phyloP scores from a whole-genome alignment of 37 sponge, comb jelly and placozoan genomes.

The Geodia barretti region DNA sequence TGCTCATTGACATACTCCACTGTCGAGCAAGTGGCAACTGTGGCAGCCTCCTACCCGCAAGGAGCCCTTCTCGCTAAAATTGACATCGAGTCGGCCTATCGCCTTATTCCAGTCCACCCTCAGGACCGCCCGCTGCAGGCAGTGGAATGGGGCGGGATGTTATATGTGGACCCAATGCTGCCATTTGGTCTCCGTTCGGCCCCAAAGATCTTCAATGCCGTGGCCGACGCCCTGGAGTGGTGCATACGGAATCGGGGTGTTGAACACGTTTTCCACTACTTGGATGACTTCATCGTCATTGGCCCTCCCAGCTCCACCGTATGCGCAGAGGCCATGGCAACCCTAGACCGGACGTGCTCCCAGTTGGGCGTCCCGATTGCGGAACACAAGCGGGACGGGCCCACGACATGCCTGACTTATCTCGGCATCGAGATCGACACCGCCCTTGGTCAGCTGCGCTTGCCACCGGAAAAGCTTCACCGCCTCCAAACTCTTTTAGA shows the following conservation, averaged over 20 bases:
- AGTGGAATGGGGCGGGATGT: slow-evolving; percentile 11
- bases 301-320: slow-evolving; percentile 16
- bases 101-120: slow-evolving; percentile 22
- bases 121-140: slow-evolving; percentile 19
- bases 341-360: not conserved
- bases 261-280: slow-evolving; percentile 18
- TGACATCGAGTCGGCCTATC: slow-evolving; percentile 4
- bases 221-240: slow-evolving; percentile 15
- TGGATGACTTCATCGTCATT: slow-evolving; percentile 43
- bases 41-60: not conserved
- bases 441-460: not conserved
- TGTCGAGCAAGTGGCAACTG: not conserved
- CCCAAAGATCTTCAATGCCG: slow-evolving; percentile 10
- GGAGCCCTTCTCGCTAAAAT: slow-evolving; percentile 11
- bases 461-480: slow-evolving; percentile 27
- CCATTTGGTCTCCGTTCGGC: too few relatives aligned
- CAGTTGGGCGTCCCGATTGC: slow-evolving; percentile 46
- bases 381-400: slow-evolving; percentile 23
- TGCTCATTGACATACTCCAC: slow-evolving; percentile 13
- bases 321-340: not conserved
- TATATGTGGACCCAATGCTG: not conserved
- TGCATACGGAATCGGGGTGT: slow-evolving; percentile 18
- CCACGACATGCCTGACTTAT: slow-evolving; percentile 13
- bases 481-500: slow-evolving; percentile 2
- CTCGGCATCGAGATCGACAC: slow-evolving; percentile 28